Conservation (phyloP, 2,888 invertebrate species). For the Panorpa germanica region DNA sequence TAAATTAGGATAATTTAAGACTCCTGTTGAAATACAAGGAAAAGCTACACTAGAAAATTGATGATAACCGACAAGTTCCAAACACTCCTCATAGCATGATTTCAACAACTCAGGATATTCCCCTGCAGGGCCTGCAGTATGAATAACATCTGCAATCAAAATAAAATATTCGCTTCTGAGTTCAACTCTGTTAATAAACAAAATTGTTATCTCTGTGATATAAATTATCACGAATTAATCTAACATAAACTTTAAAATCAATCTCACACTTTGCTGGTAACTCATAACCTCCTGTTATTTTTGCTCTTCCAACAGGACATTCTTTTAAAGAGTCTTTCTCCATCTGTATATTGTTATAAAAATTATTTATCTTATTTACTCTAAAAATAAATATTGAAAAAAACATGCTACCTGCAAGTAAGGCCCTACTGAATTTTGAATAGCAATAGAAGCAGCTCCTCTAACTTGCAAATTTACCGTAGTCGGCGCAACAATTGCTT, state of each 20-base stretch:
- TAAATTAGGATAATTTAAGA: constrained; percentile 71
- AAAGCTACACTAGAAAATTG: constrained; percentile 53
- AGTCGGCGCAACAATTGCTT: no score
- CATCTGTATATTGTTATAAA: constrained; percentile 20
- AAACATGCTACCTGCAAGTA: no score
- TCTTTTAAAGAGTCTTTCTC: constrained; percentile 57
- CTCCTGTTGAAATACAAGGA: constrained; percentile 83
- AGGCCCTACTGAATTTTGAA: no score
- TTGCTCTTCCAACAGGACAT: constrained; percentile 67
- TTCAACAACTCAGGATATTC: constrained; percentile 41
- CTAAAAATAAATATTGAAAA: no score
- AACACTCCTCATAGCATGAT: constrained; percentile 50
- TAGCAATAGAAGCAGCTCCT: no score
- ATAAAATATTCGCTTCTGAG: no score
- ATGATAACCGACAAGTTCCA: constrained; percentile 34
- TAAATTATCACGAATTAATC: no score
- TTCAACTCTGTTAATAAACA: no score
- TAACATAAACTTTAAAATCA: no score
- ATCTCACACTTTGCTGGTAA: constrained; percentile 71
- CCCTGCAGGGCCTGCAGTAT: constrained; percentile 75
- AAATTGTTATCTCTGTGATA: no score
- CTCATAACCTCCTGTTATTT: constrained; percentile 63
- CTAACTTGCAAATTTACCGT: no score
- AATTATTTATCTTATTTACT: constrained; percentile 4
- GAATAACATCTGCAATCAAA: constrained; percentile 56